Base-by-base conservation (phyloP, 2,797 vertebrate genomes). In the Lagodon rhomboides region DNA sequence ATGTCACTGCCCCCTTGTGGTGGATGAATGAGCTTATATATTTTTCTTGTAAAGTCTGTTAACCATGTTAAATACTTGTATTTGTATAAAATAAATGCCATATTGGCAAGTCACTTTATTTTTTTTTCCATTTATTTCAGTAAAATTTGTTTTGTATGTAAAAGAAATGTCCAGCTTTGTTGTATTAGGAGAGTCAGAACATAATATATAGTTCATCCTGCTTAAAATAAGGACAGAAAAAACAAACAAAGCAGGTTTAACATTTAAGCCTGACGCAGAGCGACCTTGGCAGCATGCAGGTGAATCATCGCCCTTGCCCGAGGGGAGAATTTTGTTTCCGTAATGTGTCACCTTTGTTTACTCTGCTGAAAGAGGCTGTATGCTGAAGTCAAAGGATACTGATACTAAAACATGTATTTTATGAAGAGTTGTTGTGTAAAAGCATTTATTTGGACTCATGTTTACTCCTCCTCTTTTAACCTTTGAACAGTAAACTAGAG, bases 1-100 rank as follows among this genome's bases (percentile, higher is more conserved):
- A 60, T 88, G 70, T 61, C 0, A 18, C 90, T 93, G 91, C 90
- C 92, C 84, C 82, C 93, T 90, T 83, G 90, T 93, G 93, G 87
- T 17, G 66, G 73, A 20, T 49, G 22, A 47, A 55, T 5, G 27
- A 22, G 18, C 0, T 65, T 46, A 4, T 59, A 0, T 71, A 30
- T 30, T 30, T 30, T 23, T 44, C 30, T 64, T 51, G 3, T 61
- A 7, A n/a, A 59, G 13, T 51, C n/a, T 41, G 16, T 44, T 23
- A 41, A 18, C 2, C 16, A 54, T 56, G 18, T 77, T 34, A 41
- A 73, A 84, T 80, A 67, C 84, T 79, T 71, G 17, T 11, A 79
- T 86, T 83, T 84, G 51, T 80, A 41, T 47, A 25, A 88, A 90
- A 89, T 89, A 87, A 91, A 90, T 22, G 18, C 25, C 51, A 60